Conservation (phyloP, 2,113 vertebrate species). For the Gracilinanus agilis region DNA sequence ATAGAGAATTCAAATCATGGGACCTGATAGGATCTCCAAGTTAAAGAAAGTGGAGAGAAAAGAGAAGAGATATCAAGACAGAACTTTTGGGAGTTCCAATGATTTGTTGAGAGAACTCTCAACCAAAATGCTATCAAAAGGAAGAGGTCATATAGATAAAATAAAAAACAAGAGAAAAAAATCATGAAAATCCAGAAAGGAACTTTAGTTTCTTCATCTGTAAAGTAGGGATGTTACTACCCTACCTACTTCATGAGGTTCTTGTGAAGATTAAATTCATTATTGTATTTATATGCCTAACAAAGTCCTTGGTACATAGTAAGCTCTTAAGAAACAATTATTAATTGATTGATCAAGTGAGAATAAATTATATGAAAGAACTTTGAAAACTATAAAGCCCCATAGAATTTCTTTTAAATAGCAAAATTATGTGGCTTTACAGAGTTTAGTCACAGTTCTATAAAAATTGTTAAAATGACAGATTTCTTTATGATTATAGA, state of each 20-base stretch:
- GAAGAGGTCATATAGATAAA: neutral
- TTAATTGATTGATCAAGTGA: neutral
- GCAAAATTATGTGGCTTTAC: neutral
- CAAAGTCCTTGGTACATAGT: too few relatives aligned
- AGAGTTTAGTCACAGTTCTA: neutral
- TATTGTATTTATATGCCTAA: neutral
- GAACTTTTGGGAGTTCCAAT: neutral
- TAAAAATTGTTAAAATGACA: slow-evolving; percentile 20
- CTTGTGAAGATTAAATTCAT: neutral
- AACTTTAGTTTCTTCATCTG: neutral
- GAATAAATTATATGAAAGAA: neutral
- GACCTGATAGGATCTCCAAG: neutral
- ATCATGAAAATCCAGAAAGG: neutral
- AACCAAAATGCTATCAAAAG: neutral
- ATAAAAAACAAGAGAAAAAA: neutral
- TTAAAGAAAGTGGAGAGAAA: neutral
- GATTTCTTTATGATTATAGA: slow-evolving; percentile 21
- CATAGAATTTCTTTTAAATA: neutral
- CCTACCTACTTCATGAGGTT: neutral
- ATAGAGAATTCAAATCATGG: neutral
- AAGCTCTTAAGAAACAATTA: neutral
- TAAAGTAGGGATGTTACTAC: neutral
- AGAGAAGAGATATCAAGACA: neutral
- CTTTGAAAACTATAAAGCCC: neutral
- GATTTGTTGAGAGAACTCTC: neutral